Evolutionary conservation across 2,113 vertebrate species (phyloP), one percentile per base, ranked within the genome.

Genomic region (Tetraodon nigroviridis): DNA sequence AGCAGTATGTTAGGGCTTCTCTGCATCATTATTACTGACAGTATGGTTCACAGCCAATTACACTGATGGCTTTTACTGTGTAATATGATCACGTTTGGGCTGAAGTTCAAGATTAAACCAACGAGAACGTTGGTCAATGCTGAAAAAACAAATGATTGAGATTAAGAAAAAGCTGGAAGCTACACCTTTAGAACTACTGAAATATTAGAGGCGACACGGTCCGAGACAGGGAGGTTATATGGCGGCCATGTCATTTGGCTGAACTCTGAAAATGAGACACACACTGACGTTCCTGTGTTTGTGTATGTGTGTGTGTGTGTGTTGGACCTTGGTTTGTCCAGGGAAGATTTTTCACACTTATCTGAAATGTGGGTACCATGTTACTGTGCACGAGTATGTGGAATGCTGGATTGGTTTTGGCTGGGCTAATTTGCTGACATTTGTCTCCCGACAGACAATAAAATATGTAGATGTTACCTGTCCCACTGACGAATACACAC

Each of bases 351-450:
- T 58, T 79, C 68, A 13, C 83, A 81, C 64, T 3, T 79, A 71
- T 71, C 74, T 73, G 78, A 82, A 66, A 83, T 58, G 70, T 68
- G 78, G 73, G 55, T 80, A 48, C 67, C 65, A 55, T 76, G 82
- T 77, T 68, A 69, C 40, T 75, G 49, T 69, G 59, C 80, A 71
- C 7, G 52, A 74, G 49, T 55, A 40, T 86, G 81, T 79, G 79
- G 81, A 87, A 86, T 88, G 81, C 74, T 69, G 73, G 71, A 46
- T 72, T 58, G 79, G 67, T 76, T 81, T 69, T 79, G 79, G 77
- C 73, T 77, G 58, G 1, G 63, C 51, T 71, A 37, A 73, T 73
- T 62, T 58, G 66, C 73, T 76, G 78, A 81, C 83, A 66, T 63
- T 67, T 44, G 50, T 52, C 19, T 65, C 45, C 51, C 48, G 58